A percentile compares a stretch with the other conserved stretches of the same genome.
phyloP scores from a whole-genome alignment of 2,888 invertebrate genomes.

The Parascotia fuliginaria region DNA sequence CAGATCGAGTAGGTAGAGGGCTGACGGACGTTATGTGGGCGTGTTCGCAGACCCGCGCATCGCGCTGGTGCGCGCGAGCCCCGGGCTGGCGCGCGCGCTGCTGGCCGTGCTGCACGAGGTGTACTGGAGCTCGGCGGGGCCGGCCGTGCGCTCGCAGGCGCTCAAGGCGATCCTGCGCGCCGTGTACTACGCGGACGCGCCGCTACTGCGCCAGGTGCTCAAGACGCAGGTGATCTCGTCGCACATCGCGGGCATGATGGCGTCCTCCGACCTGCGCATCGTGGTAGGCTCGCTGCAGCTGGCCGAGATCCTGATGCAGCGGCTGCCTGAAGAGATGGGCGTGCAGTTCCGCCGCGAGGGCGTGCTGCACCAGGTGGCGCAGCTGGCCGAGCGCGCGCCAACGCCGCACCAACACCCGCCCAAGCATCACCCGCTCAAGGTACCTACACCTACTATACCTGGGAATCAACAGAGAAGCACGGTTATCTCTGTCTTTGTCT shows the following conservation, averaged over 20 bases:
- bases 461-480: no score
- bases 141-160: constrained; percentile 98
- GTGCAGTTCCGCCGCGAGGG: constrained; percentile 98
- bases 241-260: constrained; percentile 99
- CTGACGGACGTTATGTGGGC: background rate
- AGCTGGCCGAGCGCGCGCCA: constrained; percentile 61
- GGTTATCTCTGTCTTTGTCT: no score
- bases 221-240: constrained; percentile 94
- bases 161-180: constrained; percentile 97
- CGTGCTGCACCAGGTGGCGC: constrained; percentile 95
- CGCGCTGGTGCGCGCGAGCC: constrained; percentile 76
- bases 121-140: constrained; percentile 98
- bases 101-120: constrained; percentile 99
- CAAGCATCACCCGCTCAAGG: constrained; percentile 79
- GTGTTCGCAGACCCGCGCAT: constrained; percentile 69
- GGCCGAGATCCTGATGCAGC: constrained; percentile 98
- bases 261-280: constrained; percentile 97
- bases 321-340: constrained; percentile 97
- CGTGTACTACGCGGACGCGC: constrained; percentile 97
- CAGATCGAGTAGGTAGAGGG: no score
- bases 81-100: constrained; percentile 89
- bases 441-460: constrained; percentile 42
- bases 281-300: constrained; percentile 98
- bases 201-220: constrained; percentile 91
- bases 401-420: constrained; percentile 75